Percentiles rank a stretch among this genome's conserved stretches.
Conservation (phyloP, 2,888 invertebrate species). For the Syrphus vitripennis region DNA sequence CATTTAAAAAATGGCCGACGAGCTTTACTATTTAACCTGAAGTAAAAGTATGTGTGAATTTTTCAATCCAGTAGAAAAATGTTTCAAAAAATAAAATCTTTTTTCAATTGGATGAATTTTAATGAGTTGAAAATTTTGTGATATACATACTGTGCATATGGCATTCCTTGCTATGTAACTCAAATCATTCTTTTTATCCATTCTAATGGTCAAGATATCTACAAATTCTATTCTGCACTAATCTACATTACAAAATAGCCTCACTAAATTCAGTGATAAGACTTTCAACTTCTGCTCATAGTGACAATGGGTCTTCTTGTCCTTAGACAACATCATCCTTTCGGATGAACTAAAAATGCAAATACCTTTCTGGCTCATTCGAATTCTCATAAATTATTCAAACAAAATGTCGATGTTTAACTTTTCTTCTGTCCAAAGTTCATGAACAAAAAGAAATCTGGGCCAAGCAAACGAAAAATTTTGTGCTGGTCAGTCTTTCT, state of each 20-base stretch:
- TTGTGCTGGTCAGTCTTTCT: conserved; percentile 29
- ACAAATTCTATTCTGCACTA: not conserved
- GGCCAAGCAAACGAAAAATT: conserved; percentile 46
- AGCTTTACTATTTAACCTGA: too few species aligned
- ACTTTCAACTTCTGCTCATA: not conserved
- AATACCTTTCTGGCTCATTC: not conserved
- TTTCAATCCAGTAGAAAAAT: too few species aligned
- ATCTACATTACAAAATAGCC: not conserved
- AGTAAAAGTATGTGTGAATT: too few species aligned
- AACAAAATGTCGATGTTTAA: not conserved
- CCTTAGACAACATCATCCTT: not conserved
- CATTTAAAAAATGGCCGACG: too few species aligned
- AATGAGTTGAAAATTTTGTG: not conserved
- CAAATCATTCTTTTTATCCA: not conserved
- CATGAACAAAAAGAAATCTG: conserved; percentile 32
- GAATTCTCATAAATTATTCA: conserved; percentile 61
- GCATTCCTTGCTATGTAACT: not conserved
- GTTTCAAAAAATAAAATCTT: too few species aligned
- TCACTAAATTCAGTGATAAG: conserved; percentile 11
- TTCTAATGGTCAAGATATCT: not conserved
- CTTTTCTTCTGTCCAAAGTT: conserved; percentile 19
- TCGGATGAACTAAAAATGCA: conserved; percentile 1
- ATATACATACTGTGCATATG: not conserved
- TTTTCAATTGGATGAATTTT: not conserved
- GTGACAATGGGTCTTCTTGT: too few species aligned